A percentile compares a stretch with the other conserved stretches of the same genome.
Evolutionary conservation across 2,888 invertebrate species (phyloP).

Genomic region (Habrosyne pyritoides): DNA sequence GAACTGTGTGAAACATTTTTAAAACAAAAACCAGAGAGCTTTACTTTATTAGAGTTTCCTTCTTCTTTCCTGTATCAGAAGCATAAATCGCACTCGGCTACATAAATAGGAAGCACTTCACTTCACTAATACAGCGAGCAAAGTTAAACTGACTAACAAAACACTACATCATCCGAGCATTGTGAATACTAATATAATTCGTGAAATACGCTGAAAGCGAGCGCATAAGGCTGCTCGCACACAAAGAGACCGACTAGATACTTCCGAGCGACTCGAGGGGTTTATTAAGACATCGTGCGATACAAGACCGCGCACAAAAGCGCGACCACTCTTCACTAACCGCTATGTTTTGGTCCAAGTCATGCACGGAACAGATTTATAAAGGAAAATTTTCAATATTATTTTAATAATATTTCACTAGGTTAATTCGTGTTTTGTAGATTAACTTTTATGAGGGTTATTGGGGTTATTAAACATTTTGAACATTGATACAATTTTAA

Average conservation of each 20-base stretch:
- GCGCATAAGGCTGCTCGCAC: background rate
- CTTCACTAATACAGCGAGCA: background rate
- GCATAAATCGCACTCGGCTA: background rate
- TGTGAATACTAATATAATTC: conserved; percentile 9
- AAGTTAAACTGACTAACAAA: conserved; percentile 1
- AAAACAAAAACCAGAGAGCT: too few species aligned
- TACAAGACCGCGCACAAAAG: conserved; percentile 5
- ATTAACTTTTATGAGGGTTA: too few species aligned
- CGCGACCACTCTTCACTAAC: background rate
- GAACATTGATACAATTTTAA: too few species aligned
- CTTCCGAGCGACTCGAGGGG: conserved; percentile 10
- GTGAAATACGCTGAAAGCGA: conserved; percentile 7
- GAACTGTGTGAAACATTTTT: too few species aligned
- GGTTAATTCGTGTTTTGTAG: too few species aligned
- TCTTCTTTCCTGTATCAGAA: background rate
- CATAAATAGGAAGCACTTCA: background rate
- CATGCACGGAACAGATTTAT: background rate
- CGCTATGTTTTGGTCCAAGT: conserved; percentile 3
- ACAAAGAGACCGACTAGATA: background rate
- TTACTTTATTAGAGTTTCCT: too few species aligned
- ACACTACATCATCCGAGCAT: conserved; percentile 7
- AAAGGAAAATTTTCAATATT: too few species aligned
- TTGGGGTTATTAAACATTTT: too few species aligned
- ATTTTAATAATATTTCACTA: too few species aligned
- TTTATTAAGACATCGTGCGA: conserved; percentile 14